phyloP scores from a whole-genome alignment of 2,797 vertebrate species.

The Pogonophryne albipinna region DNA sequence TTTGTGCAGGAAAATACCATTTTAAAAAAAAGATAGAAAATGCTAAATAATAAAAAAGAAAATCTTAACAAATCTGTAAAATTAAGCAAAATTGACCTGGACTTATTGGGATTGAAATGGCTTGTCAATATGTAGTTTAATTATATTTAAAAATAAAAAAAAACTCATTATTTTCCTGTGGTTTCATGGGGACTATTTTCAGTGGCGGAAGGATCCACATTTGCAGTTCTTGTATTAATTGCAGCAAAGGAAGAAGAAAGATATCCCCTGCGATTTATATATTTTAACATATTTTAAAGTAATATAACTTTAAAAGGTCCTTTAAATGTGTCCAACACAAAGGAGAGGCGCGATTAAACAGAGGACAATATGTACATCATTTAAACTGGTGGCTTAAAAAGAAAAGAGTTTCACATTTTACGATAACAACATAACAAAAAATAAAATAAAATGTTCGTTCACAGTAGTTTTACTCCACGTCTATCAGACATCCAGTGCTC shows the following conservation, averaged over 20 bases:
- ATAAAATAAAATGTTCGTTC: slow-evolving; percentile 8
- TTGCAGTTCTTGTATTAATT: neutral
- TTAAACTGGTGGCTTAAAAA: slow-evolving; percentile 3
- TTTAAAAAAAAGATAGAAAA: no score
- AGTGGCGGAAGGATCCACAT: neutral
- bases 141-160: no score
- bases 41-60: no score
- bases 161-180: no score
- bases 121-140: neutral
- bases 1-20: no score
- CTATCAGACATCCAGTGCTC: slow-evolving; percentile 25
- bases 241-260: neutral
- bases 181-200: neutral
- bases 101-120: neutral
- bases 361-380: neutral
- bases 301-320: no score
- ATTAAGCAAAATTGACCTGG: no score
- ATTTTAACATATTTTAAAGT: neutral
- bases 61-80: no score
- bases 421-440: slow-evolving; percentile 6
- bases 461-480: slow-evolving; percentile 19
- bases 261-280: neutral
- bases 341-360: no score
- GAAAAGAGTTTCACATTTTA: slow-evolving; percentile 3
- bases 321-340: no score